Conservation (phyloP, 1,140 invertebrate genomes). For the Trachelipus rathkii region DNA sequence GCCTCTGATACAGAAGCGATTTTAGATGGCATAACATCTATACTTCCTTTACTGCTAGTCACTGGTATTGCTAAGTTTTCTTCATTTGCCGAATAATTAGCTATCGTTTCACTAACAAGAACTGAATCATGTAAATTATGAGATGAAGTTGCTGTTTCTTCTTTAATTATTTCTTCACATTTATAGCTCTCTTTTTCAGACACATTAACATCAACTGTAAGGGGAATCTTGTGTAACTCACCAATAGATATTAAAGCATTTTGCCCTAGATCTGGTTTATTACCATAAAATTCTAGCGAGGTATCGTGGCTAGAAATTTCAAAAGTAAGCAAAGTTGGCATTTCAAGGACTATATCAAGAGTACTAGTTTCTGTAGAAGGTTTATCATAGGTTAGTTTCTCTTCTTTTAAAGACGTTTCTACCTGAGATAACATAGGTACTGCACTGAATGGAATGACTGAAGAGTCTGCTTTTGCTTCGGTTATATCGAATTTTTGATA, state of each 20-base stretch:
- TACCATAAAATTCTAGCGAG: background rate
- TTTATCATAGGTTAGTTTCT: too few species aligned
- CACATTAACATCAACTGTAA: background rate
- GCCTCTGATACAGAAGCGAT: background rate
- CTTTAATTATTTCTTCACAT: background rate
- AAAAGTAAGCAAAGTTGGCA: background rate
- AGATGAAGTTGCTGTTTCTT: background rate
- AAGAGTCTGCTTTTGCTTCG: too few species aligned
- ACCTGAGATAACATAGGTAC: too few species aligned
- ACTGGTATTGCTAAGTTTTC: background rate
- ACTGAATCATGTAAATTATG: conserved; percentile 47
- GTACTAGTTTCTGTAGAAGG: background rate
- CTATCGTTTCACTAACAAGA: background rate
- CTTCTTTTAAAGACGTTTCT: too few species aligned
- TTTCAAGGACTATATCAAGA: background rate
- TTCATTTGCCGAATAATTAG: background rate
- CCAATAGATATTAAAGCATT: background rate
- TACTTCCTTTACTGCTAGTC: background rate
- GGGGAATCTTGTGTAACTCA: background rate
- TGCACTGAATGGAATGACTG: too few species aligned
- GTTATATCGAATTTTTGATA: too few species aligned
- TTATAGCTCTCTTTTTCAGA: background rate
- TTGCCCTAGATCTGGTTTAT: background rate
- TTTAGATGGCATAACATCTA: background rate
- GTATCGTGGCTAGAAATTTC: background rate